Conservation (phyloP, 30 jellyfish, hydroid and myxozoan species). For the Turritopsis rubra region DNA sequence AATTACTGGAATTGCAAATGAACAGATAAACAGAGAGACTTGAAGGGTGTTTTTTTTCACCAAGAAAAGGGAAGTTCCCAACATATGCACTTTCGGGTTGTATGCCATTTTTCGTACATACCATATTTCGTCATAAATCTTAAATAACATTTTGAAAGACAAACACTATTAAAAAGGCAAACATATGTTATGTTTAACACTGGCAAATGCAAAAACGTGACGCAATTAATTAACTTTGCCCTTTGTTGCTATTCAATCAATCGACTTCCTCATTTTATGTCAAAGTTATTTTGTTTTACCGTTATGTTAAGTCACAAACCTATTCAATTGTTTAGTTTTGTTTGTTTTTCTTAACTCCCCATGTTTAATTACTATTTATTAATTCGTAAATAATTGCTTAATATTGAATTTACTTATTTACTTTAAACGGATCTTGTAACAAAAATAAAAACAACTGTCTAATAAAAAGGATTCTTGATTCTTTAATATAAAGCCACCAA, state of each 20-base stretch:
- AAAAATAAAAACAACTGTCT: background rate
- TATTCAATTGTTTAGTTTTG: background rate
- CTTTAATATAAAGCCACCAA: background rate
- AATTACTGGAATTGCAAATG: too few species aligned
- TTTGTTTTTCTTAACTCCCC: background rate
- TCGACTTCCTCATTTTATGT: background rate
- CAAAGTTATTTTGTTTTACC: background rate
- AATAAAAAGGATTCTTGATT: background rate
- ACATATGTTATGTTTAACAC: background rate
- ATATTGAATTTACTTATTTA: background rate
- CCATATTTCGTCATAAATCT: too few species aligned
- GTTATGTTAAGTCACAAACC: background rate
- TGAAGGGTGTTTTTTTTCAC: too few species aligned
- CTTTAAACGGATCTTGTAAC: background rate
- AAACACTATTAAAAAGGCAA: background rate
- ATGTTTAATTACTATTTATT: background rate
- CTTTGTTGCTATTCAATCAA: background rate
- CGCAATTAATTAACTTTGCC: background rate
- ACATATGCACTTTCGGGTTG: too few species aligned
- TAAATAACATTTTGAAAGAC: background rate
- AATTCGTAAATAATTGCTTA: background rate
- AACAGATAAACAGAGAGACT: too few species aligned
- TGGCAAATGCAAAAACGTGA: background rate
- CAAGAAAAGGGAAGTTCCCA: too few species aligned
- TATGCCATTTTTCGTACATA: too few species aligned